A percentile compares a stretch with the other conserved stretches of the same genome.
Conservation (phyloP, 2,888 invertebrate genomes). For the Caenorhabditis sinica region DNA sequence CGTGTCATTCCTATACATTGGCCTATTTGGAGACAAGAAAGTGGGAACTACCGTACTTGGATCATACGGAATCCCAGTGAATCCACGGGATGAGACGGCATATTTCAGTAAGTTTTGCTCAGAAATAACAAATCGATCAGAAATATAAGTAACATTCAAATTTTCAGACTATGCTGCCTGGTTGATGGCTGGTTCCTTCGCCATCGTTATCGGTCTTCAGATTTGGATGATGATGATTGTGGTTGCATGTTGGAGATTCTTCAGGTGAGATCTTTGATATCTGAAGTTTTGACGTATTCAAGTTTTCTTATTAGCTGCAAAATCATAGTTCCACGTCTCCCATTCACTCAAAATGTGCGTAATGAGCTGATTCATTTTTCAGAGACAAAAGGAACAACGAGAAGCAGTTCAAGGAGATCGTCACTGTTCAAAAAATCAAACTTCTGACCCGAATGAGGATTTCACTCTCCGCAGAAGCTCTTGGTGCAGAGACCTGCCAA, state of each 20-base stretch:
- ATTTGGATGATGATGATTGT: slow-evolving; percentile 80
- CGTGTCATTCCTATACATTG: slow-evolving; percentile 77
- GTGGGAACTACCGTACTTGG: slow-evolving; percentile 55
- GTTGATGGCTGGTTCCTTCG: slow-evolving; percentile 74
- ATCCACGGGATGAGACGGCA: slow-evolving; percentile 54
- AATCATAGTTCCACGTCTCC: neutral
- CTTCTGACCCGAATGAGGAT: slow-evolving; percentile 61
- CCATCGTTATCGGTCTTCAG: slow-evolving; percentile 76
- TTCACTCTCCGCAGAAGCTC: slow-evolving; percentile 63
- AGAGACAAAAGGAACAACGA: slow-evolving; percentile 63
- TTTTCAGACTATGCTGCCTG: slow-evolving; percentile 73
- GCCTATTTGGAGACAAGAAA: slow-evolving; percentile 69
- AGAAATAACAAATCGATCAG: neutral
- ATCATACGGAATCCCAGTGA: slow-evolving; percentile 56
- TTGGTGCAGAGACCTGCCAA: slow-evolving; percentile 35
- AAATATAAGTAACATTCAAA: neutral
- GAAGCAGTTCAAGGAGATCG: slow-evolving; percentile 46
- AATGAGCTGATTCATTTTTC: neutral
- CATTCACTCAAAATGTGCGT: neutral
- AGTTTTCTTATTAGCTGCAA: no score
- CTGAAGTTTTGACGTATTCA: no score
- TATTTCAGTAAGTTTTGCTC: slow-evolving; percentile 65
- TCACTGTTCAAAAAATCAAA: slow-evolving; percentile 47
- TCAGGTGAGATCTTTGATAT: slow-evolving; percentile 63
- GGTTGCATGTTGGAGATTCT: slow-evolving; percentile 79